Conservation (phyloP, 2,113 vertebrate genomes). For the Rhegmatorhina hoffmannsi region DNA sequence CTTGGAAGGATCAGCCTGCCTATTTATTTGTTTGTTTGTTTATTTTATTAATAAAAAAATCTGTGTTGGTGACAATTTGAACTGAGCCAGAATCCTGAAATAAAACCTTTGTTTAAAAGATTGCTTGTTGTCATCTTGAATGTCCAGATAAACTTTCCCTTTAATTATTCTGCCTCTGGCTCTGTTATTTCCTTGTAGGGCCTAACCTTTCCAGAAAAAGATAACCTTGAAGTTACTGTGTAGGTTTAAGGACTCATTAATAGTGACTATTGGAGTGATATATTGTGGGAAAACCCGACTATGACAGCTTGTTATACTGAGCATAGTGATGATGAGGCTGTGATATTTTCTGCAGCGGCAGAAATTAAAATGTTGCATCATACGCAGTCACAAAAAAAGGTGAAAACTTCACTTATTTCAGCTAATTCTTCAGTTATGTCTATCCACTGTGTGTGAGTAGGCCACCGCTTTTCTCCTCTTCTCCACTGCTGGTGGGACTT, state of each 20-base stretch:
- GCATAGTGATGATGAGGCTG: not conserved
- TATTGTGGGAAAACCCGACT: not conserved
- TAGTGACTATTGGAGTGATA: not conserved
- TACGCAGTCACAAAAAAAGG: not conserved
- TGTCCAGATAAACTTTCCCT: not conserved
- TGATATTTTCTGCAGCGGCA: not conserved
- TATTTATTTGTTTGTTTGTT: not conserved
- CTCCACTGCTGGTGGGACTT: fast-evolving
- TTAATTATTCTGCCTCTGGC: not conserved
- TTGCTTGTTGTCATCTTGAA: not conserved
- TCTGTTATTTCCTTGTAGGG: not conserved
- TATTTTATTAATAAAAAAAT: not conserved
- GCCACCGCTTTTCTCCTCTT: not conserved
- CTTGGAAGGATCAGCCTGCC: not conserved
- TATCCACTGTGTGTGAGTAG: not conserved
- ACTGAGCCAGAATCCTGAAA: not conserved
- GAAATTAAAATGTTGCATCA: not conserved
- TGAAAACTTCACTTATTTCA: not conserved
- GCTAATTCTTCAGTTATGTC: not conserved
- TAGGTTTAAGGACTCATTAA: not conserved
- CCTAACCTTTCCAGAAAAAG: not conserved
- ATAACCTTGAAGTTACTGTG: not conserved
- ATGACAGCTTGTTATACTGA: not conserved
- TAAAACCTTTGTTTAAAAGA: not conserved
- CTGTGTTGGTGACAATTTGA: not conserved